A percentile compares a stretch with the other conserved stretches of the same genome.
Evolutionary conservation across 2,888 invertebrate genomes (phyloP).

Genomic region (Andrena hattorfiana): DNA sequence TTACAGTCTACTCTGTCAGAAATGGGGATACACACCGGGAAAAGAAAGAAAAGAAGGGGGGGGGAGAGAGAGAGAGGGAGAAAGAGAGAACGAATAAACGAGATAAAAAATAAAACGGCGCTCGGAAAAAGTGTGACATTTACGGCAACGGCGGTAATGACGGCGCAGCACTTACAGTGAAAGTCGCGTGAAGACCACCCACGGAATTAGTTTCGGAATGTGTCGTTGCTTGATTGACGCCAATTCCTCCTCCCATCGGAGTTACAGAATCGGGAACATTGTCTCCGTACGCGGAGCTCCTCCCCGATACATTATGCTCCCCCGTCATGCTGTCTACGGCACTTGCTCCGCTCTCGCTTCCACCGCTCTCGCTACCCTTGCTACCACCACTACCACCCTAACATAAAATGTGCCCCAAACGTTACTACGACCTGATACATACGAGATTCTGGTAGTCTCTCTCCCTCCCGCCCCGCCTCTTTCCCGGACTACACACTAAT

Average conservation of each 20-base stretch:
- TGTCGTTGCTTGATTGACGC: slow-evolving; percentile 84
- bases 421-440: slow-evolving; percentile 57
- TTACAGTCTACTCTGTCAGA: no score
- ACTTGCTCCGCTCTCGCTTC: slow-evolving; percentile 96
- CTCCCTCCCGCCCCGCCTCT: slow-evolving; percentile 6
- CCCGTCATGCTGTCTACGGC: slow-evolving; percentile 97
- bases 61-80: no score
- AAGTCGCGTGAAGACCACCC: slow-evolving; percentile 84
- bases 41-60: no score
- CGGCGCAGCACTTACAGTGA: slow-evolving; percentile 80
- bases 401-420: slow-evolving; percentile 67
- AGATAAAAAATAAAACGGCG: background rate
- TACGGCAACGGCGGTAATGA: slow-evolving; percentile 18
- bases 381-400: slow-evolving; percentile 86
- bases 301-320: slow-evolving; percentile 93
- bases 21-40: no score
- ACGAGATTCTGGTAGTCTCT: slow-evolving; percentile 1
- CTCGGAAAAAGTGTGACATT: background rate
- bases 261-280: slow-evolving; percentile 86
- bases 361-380: slow-evolving; percentile 86
- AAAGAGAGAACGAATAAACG: slow-evolving; percentile 8
- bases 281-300: slow-evolving; percentile 96
- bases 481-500: background rate
- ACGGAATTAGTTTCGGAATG: slow-evolving; percentile 87
- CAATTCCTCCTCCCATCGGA: slow-evolving; percentile 79